Percentiles rank a stretch among this genome's conserved stretches.
phyloP scores from a whole-genome alignment of 2,113 vertebrate species.

The Camelus bactrianus region DNA sequence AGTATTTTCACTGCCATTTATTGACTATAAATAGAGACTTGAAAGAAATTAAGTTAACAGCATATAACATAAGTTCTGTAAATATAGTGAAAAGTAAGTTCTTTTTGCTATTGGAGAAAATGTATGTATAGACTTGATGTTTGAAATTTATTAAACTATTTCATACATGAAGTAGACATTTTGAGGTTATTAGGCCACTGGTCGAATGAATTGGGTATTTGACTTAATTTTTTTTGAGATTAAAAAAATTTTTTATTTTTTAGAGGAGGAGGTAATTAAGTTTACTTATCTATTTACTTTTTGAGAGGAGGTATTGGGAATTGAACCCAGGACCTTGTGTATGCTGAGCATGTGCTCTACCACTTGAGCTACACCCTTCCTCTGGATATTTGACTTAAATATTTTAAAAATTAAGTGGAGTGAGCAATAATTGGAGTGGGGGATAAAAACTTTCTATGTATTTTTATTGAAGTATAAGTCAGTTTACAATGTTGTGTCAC shows the following conservation, averaged over 20 bases:
- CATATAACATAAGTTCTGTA: neutral
- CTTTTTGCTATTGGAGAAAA: neutral
- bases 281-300: no score
- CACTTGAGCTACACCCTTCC: no score
- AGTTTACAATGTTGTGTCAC: no score
- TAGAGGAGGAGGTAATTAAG: no score
- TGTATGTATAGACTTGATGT: neutral
- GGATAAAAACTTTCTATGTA: neutral
- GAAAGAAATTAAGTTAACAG: neutral
- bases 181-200: slow-evolving; percentile 20
- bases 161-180: neutral
- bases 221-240: neutral
- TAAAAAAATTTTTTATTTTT: no score
- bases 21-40: neutral
- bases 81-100: slow-evolving; percentile 20
- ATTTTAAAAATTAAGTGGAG: slow-evolving; percentile 43
- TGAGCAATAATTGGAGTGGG: neutral
- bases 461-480: no score
- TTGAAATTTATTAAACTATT: slow-evolving; percentile 46
- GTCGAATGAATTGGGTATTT: neutral
- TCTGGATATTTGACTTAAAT: neutral
- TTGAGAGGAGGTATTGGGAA: no score
- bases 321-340: no score
- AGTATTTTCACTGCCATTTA: slow-evolving; percentile 21
- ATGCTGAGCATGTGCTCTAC: no score